phyloP scores from a whole-genome alignment of 2,113 vertebrate species.

The Hemiprocne comata region DNA sequence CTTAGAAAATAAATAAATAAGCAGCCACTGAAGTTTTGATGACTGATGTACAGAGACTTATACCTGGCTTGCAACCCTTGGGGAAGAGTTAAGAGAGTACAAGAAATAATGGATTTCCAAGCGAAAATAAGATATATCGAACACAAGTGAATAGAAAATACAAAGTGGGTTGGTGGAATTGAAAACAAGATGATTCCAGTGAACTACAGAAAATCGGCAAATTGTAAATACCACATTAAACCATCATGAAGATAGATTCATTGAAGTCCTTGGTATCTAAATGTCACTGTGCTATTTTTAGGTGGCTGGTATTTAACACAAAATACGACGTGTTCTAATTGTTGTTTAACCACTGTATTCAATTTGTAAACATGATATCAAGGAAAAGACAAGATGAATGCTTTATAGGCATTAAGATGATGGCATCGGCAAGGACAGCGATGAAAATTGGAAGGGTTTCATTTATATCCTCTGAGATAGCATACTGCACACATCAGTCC shows the following conservation, averaged over 20 bases:
- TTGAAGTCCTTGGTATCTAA: constrained; percentile 37
- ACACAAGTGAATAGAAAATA: constrained; percentile 7
- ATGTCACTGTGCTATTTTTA: constrained; percentile 55
- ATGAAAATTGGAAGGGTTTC: constrained; percentile 54
- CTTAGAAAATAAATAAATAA: background rate
- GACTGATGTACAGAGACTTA: background rate
- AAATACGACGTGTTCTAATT: constrained; percentile 64
- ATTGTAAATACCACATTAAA: constrained; percentile 31
- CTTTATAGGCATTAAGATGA: constrained; percentile 10
- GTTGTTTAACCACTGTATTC: constrained; percentile 63
- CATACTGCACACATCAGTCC: constrained; percentile 72
- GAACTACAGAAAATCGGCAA: background rate
- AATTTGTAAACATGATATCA: constrained; percentile 53
- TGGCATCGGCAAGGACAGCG: constrained; percentile 9
- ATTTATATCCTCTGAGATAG: constrained; percentile 46
- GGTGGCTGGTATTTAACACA: constrained; percentile 52
- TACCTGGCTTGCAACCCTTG: background rate
- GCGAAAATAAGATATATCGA: background rate
- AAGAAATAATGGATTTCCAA: constrained; percentile 29
- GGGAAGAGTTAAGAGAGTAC: background rate
- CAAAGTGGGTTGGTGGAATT: background rate
- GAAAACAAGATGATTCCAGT: background rate
- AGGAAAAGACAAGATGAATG: constrained; percentile 28
- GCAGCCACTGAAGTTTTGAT: background rate
- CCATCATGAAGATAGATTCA: background rate